phyloP scores from a whole-genome alignment of 2,113 vertebrate species.

The Heterochromis multidens region DNA sequence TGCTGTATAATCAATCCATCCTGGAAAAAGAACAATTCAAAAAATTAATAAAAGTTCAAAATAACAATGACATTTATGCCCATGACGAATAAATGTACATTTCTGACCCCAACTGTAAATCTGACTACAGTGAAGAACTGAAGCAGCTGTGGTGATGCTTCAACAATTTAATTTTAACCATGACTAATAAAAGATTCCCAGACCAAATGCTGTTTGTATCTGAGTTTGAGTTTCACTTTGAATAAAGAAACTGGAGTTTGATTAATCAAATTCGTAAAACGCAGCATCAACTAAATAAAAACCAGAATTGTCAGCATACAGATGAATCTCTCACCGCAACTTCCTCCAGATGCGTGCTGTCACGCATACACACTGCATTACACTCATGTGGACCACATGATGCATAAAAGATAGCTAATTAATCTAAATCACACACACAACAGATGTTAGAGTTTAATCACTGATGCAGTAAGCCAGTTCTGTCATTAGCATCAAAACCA shows the following conservation, averaged over 20 bases:
- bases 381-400: neutral
- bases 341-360: constrained; percentile 17
- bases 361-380: neutral
- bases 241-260: neutral
- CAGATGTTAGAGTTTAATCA: constrained; percentile 11
- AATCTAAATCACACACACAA: neutral
- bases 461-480: neutral
- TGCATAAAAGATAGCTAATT: neutral
- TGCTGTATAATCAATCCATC: neutral
- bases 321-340: neutral
- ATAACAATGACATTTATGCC: neutral
- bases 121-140: neutral
- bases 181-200: constrained; percentile 8
- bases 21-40: neutral
- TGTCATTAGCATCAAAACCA: neutral
- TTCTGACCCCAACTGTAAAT: neutral
- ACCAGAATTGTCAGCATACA: neutral
- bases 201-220: neutral
- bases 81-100: neutral
- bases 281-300: neutral
- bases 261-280: neutral
- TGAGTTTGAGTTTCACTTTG: neutral
- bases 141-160: neutral
- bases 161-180: neutral
- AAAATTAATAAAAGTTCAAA: neutral